These are phyloP conservation scores for Drosophila hawaiiensis DNA, from an alignment of 2,888 invertebrate species.

Conservation along the genomic window DNA sequence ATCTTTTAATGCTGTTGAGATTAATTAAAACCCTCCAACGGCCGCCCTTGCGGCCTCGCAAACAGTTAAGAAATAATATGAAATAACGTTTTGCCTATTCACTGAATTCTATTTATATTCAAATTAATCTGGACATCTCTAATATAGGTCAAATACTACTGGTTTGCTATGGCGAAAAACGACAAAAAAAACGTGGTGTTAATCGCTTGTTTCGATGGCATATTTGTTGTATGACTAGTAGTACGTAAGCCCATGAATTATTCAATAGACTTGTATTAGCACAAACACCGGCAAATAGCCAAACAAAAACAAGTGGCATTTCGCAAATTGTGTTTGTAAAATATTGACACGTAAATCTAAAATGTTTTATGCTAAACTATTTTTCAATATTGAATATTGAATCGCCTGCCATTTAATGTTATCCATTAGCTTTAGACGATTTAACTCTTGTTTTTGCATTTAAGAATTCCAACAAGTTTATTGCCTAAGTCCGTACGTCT, in stretches of 20 bases:
- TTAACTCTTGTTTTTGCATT: slow-evolving; percentile 11
- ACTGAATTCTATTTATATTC: slow-evolving; percentile 68
- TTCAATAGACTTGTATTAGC: slow-evolving; percentile 57
- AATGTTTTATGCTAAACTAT: slow-evolving; percentile 5
- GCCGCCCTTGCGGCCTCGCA: slow-evolving; percentile 4
- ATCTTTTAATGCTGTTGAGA: slow-evolving; percentile 29
- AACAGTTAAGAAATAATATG: slow-evolving; percentile 71
- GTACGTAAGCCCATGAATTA: slow-evolving; percentile 60
- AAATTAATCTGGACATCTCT: slow-evolving; percentile 58
- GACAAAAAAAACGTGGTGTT: slow-evolving; percentile 63
- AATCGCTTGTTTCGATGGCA: slow-evolving; percentile 63
- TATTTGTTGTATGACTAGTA: slow-evolving; percentile 36
- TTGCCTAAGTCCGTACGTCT: slow-evolving; percentile 48
- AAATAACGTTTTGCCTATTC: slow-evolving; percentile 59
- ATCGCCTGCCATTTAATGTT: slow-evolving; percentile 8
- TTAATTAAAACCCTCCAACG: slow-evolving; percentile 42
- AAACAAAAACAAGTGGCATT: slow-evolving; percentile 46
- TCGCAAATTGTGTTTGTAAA: slow-evolving; percentile 16
- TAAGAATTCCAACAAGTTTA: slow-evolving; percentile 36
- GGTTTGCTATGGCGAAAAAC: slow-evolving; percentile 57
- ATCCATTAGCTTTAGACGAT: slow-evolving; percentile 17
- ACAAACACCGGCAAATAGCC: slow-evolving; percentile 34
- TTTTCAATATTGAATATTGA: slow-evolving; percentile 7
- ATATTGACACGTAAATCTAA: slow-evolving; percentile 12
- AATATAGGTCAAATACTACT: slow-evolving; percentile 78